A percentile compares a stretch with the other conserved stretches of the same genome.
Conservation (phyloP, 2,888 invertebrate genomes). For the Esperia sulphurella region DNA sequence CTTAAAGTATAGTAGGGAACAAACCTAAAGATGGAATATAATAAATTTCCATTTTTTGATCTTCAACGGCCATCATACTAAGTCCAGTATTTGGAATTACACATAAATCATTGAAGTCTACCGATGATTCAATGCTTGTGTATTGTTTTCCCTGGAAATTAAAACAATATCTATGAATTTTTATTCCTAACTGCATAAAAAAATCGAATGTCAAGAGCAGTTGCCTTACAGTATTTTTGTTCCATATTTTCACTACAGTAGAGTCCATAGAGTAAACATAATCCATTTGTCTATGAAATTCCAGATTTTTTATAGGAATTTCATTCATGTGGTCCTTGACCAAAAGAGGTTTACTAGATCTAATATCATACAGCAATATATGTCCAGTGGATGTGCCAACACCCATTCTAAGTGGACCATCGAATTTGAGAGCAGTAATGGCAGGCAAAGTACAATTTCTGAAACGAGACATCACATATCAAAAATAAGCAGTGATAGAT, state of each 20-base stretch:
- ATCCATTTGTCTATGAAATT: conserved; percentile 89
- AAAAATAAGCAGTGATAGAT: background rate
- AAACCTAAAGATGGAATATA: conserved; percentile 90
- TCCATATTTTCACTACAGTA: conserved; percentile 94
- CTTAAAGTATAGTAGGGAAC: conserved; percentile 2
- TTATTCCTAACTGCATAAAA: no score
- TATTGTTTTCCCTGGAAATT: conserved; percentile 90
- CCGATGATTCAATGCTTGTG: conserved; percentile 93
- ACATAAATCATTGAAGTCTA: conserved; percentile 94
- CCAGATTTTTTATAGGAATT: conserved; percentile 92
- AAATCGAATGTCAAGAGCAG: no score
- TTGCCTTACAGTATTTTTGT: conserved; percentile 85
- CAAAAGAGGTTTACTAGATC: conserved; percentile 91
- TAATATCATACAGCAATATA: conserved; percentile 95
- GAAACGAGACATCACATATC: conserved; percentile 26
- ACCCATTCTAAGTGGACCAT: conserved; percentile 87
- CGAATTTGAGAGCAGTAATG: conserved; percentile 88
- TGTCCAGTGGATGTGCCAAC: conserved; percentile 97
- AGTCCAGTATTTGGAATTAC: conserved; percentile 94
- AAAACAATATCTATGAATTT: conserved; percentile 1
- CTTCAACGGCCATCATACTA: conserved; percentile 96
- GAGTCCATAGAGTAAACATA: conserved; percentile 94
- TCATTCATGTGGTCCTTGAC: conserved; percentile 98
- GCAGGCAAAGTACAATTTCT: conserved; percentile 84
- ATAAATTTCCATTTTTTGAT: conserved; percentile 95